These are phyloP conservation scores for Enteromius afrohamiltoni DNA, from an alignment of 2,797 vertebrate genomes.

Conservation along the genomic window DNA sequence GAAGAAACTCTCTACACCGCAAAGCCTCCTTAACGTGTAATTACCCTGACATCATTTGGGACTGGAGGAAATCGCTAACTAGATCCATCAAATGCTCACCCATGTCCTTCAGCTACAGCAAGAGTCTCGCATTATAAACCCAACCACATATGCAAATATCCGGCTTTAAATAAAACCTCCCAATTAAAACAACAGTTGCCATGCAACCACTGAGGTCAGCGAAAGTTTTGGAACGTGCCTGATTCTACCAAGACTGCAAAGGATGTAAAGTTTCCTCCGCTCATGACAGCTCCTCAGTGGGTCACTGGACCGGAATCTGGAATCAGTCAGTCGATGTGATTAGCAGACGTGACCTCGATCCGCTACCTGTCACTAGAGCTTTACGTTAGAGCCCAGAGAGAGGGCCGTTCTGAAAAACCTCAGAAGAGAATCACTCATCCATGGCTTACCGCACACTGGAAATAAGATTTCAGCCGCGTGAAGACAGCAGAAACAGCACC, in stretches of 20 bases:
- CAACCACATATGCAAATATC: slow-evolving; percentile 45
- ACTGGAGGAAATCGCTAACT: slow-evolving; percentile 40
- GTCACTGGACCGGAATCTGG: slow-evolving; percentile 37
- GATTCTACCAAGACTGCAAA: slow-evolving; percentile 17
- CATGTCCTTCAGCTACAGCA: slow-evolving; percentile 22
- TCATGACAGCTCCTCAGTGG: slow-evolving; percentile 34
- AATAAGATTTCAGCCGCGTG: background rate
- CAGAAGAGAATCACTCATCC: slow-evolving; percentile 46
- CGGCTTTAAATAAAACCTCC: background rate
- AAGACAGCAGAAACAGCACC: slow-evolving; percentile 25
- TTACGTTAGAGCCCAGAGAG: slow-evolving; percentile 40
- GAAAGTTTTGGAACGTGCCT: slow-evolving; percentile 1
- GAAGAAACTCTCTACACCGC: slow-evolving; percentile 44
- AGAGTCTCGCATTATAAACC: slow-evolving; percentile 3
- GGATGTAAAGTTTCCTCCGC: slow-evolving; percentile 36
- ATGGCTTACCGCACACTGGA: slow-evolving; percentile 42
- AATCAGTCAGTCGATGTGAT: slow-evolving; percentile 44
- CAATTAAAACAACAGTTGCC: slow-evolving; percentile 17
- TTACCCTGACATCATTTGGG: slow-evolving; percentile 34
- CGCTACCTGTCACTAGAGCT: slow-evolving; percentile 44
- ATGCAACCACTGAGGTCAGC: slow-evolving; percentile 8
- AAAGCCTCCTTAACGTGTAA: slow-evolving; percentile 32
- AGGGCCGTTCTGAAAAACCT: slow-evolving; percentile 27
- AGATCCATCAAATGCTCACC: slow-evolving; percentile 24
- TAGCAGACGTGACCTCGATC: slow-evolving; percentile 54